Evolutionary conservation across 1,140 invertebrate species (phyloP).

Genomic region (Drosophila bocki): DNA sequence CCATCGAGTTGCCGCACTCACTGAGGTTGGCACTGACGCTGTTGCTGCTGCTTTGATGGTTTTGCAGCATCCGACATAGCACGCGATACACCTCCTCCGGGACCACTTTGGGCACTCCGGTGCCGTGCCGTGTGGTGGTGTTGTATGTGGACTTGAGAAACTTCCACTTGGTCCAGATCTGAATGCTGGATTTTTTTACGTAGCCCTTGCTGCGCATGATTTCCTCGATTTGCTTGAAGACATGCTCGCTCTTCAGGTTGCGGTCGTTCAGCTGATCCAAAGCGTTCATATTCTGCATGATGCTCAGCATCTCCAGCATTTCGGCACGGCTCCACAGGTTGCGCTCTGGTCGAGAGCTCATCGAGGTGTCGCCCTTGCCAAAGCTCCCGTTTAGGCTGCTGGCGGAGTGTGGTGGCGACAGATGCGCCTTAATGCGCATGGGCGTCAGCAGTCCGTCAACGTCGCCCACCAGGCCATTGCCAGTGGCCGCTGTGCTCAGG

Average conservation of each 20-base stretch:
- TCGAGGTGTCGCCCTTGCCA: constrained; percentile 2
- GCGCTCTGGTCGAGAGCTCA: constrained; percentile 62
- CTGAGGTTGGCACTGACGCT: constrained; percentile 38
- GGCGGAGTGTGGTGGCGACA: constrained; percentile 27
- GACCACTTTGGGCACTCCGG: constrained; percentile 73
- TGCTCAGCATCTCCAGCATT: constrained; percentile 75
- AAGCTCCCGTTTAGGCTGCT: constrained; percentile 5
- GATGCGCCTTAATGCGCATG: constrained; percentile 53
- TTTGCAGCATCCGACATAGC: constrained; percentile 65
- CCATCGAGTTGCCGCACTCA: constrained; percentile 65
- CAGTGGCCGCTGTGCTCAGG: constrained; percentile 65
- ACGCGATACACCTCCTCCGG: constrained; percentile 74
- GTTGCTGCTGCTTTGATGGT: constrained; percentile 26
- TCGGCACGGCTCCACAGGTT: constrained; percentile 81
- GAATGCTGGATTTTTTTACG: constrained; percentile 75
- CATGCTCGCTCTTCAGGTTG: constrained; percentile 72
- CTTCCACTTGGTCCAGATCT: constrained; percentile 85
- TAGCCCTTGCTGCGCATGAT: constrained; percentile 75
- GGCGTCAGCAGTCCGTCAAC: constrained; percentile 74
- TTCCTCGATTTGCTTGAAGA: constrained; percentile 72
- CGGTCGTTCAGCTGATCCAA: constrained; percentile 75
- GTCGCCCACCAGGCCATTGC: constrained; percentile 72
- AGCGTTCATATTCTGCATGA: constrained; percentile 77
- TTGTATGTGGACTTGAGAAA: constrained; percentile 82
- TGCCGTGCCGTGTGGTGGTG: constrained; percentile 70